phyloP scores from a whole-genome alignment of 2,113 vertebrate species.

The Microtus pennsylvanicus region DNA sequence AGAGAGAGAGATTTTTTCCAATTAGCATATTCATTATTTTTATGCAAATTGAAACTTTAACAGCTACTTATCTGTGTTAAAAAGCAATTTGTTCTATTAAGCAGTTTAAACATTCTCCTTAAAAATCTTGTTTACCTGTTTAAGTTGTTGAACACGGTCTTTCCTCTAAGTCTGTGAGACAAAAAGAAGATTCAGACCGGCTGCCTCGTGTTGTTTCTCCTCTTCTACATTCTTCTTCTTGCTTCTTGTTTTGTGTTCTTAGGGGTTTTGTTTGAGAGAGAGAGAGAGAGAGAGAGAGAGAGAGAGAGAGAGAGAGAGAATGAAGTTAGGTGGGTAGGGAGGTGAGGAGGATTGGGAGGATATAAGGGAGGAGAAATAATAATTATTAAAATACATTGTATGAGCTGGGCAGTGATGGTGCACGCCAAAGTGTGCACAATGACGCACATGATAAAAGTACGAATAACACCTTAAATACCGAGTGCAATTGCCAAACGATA shows the following conservation, averaged over 20 bases:
- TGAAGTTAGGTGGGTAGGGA: background rate
- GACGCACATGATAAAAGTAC: background rate
- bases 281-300: background rate
- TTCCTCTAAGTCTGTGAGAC: background rate
- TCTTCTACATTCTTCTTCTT: background rate
- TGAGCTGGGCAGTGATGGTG: too few relatives aligned
- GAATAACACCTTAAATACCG: background rate
- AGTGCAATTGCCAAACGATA: background rate
- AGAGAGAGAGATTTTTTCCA: conserved; percentile 44
- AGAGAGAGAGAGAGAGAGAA: background rate
- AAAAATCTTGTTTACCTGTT: conserved; percentile 71
- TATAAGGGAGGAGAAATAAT: background rate
- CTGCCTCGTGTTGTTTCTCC: background rate
- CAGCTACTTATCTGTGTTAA: conserved; percentile 72
- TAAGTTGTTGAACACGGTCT: conserved; percentile 65
- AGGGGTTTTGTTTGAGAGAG: background rate
- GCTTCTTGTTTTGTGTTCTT: background rate
- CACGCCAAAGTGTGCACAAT: background rate
- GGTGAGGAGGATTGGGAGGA: background rate
- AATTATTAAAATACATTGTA: background rate
- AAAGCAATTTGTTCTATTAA: conserved; percentile 77
- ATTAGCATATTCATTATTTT: conserved; percentile 77
- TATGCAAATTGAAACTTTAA: conserved; percentile 66
- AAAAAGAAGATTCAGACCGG: background rate
- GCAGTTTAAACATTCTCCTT: conserved; percentile 69